Conservation (phyloP, 1,140 invertebrate species). For the Sipha flava region DNA sequence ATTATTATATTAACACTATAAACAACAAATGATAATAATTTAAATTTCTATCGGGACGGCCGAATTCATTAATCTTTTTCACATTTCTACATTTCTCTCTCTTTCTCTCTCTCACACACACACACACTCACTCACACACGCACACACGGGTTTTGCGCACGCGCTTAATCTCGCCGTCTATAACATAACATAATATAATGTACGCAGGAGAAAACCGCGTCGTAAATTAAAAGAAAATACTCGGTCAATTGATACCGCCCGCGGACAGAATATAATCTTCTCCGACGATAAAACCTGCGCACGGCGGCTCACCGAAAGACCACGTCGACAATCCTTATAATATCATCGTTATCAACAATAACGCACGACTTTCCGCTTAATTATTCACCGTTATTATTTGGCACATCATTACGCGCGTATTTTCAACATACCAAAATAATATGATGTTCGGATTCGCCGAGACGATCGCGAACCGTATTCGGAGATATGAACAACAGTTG, state of each 20-base stretch:
- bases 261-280: not conserved
- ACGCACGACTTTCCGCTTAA: not conserved
- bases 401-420: not conserved
- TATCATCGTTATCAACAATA: conserved; percentile 3
- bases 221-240: conserved; percentile 3
- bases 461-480: not conserved
- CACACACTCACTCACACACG: too few relatives aligned
- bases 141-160: not conserved
- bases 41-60: not conserved
- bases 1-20: not conserved
- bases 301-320: not conserved
- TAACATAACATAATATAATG: too few relatives aligned
- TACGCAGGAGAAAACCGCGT: not conserved
- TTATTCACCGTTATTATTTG: not conserved
- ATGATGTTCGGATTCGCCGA: not conserved
- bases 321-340: not conserved
- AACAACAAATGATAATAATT: not conserved
- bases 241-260: conserved; percentile 6
- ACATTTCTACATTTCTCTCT: too few relatives aligned
- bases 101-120: too few relatives aligned
- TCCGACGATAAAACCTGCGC: not conserved
- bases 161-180: not conserved
- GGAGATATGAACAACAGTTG: too few relatives aligned
- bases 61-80: conserved; percentile 17
- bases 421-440: not conserved